phyloP scores from a whole-genome alignment of 2,888 invertebrate species.

The Periphyllus acericola region DNA sequence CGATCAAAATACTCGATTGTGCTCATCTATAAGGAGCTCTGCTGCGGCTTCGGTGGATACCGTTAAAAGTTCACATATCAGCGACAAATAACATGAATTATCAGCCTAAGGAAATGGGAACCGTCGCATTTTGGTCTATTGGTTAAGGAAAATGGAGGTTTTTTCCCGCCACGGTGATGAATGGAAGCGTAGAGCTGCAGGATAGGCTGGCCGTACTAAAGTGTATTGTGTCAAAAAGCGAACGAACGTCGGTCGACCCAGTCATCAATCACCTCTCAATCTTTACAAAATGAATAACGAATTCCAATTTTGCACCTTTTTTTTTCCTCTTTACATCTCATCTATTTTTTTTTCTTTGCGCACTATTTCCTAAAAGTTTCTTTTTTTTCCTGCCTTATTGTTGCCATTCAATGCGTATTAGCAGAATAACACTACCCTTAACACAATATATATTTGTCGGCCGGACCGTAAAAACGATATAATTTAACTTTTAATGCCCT shows the following conservation, averaged over 20 bases:
- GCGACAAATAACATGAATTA: constrained; percentile 43
- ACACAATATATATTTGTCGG: constrained; percentile 34
- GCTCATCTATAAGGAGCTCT: background rate
- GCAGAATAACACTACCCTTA: constrained; percentile 11
- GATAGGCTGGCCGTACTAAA: constrained; percentile 11
- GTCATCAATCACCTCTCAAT: constrained; percentile 61
- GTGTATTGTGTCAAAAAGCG: constrained; percentile 59
- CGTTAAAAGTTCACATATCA: constrained; percentile 31
- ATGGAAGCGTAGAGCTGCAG: constrained; percentile 29
- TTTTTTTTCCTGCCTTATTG: constrained; percentile 24
- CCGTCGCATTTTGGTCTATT: constrained; percentile 20
- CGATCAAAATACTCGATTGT: constrained; percentile 16
- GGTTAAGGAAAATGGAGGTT: constrained; percentile 26
- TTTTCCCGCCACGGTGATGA: constrained; percentile 19
- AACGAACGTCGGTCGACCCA: constrained; percentile 34
- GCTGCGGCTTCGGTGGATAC: background rate
- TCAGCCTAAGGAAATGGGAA: constrained; percentile 1
- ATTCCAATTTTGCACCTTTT: constrained; percentile 57
- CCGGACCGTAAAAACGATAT: constrained; percentile 19
- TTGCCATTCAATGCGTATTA: constrained; percentile 32
- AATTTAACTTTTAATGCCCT: constrained; percentile 29
- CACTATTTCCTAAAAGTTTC: constrained; percentile 19
- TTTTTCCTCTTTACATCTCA: background rate
- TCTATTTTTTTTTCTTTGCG: background rate
- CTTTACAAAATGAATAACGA: constrained; percentile 61